Base-by-base conservation (phyloP, 2,888 invertebrate genomes). In the Elegia similella region DNA sequence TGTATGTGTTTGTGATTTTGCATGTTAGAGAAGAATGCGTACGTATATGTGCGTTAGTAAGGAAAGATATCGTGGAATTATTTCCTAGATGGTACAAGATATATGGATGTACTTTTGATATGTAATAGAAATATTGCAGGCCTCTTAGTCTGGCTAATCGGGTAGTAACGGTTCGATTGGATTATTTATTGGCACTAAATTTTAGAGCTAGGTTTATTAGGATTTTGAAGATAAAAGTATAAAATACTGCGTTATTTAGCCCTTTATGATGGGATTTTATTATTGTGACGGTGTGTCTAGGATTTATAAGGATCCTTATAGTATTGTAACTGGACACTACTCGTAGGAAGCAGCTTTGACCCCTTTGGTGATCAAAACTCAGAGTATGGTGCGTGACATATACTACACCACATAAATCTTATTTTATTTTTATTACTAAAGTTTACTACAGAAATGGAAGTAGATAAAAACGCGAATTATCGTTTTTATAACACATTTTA, bases 11-110 rank as follows among this genome's bases (percentile, higher is more conserved):
- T 80, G 62, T 85, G 79, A 80, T 86, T 90, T 89, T 88, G 90
- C 88, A 87, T 90, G 90, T 90, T 75, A 76, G 88, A 76, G 88
- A 90, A 88, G 90, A 91, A 91, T 91, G 90, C 88, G 88, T 88
- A 74, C 82, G 82, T 82, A 75, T 77, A 83, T 82, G 78, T 82
- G 79, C 76, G 81, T 78, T 78, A 75, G 82, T 78, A 84, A 62
- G 62, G 84, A 84, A 82, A 88, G 87, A 90, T 90, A 89, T 91
- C 87, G 89, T 86, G 81, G 86, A 88, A 88, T 88, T 88, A 90
- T 89, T 90, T 89, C 89, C 88, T 89, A 88, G 88, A 88, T 83
- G 81, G 73, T 69, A 73, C 73, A 61, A 60, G 66, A 67, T 70
- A 69, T 70, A 69, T 65, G 65, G 63, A 61, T 60, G 65, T 69